phyloP scores from a whole-genome alignment of 1,140 invertebrate species.

The Brachionus rubens region DNA sequence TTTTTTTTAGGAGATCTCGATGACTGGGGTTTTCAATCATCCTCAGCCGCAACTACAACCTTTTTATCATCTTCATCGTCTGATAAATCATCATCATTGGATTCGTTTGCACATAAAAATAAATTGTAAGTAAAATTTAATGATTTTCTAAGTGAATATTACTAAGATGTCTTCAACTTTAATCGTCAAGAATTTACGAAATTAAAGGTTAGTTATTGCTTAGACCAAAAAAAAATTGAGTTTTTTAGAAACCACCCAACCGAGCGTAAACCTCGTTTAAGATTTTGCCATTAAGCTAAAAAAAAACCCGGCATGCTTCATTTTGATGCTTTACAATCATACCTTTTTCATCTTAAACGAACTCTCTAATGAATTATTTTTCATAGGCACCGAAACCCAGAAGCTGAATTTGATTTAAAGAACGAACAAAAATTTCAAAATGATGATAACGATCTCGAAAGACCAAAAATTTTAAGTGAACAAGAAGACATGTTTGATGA shows the following conservation, averaged over 20 bases:
- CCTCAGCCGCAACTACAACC: neutral
- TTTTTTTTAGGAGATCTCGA: neutral
- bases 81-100: constrained; percentile 17
- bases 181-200: neutral
- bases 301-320: too few species aligned
- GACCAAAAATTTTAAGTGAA: neutral
- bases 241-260: neutral
- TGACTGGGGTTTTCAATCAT: constrained; percentile 35
- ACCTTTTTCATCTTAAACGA: too few species aligned
- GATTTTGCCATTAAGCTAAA: too few species aligned
- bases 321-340: too few species aligned
- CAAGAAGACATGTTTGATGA: constrained; percentile 23
- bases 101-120: constrained; percentile 14
- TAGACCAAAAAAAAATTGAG: neutral
- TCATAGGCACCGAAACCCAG: neutral
- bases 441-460: neutral
- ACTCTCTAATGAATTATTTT: too few species aligned
- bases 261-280: neutral
- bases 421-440: neutral
- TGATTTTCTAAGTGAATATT: too few species aligned
- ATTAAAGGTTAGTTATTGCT: constrained; percentile 32
- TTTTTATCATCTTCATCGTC: constrained; percentile 39
- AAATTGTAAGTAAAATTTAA: constrained; percentile 26
- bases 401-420: constrained; percentile 22
- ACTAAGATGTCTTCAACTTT: too few species aligned